Evolutionary conservation across 2,797 vertebrate species (phyloP).

Genomic region (Coccyzus lansbergi): DNA sequence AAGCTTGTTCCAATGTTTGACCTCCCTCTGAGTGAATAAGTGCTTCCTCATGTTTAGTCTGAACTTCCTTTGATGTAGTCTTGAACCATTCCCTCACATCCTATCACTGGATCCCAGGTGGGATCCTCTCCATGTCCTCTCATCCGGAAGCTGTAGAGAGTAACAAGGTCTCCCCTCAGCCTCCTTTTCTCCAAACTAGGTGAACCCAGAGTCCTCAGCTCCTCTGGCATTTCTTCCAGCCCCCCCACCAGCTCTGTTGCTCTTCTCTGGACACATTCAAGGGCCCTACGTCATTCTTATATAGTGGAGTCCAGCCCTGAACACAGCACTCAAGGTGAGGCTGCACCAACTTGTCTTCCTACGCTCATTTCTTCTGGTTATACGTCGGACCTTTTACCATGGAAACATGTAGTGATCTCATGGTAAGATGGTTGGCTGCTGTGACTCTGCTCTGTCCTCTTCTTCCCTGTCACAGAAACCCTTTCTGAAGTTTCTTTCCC

Average conservation of each 20-base stretch:
- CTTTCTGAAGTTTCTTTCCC: background rate
- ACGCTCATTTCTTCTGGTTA: background rate
- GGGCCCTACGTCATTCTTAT: background rate
- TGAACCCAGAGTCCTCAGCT: too few species aligned
- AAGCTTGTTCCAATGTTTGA: background rate
- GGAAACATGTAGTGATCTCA: background rate
- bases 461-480: background rate
- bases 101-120: background rate
- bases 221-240: too few species aligned
- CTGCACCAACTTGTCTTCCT: background rate
- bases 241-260: too few species aligned
- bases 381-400: background rate
- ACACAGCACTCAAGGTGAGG: background rate
- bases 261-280: too few species aligned
- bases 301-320: background rate
- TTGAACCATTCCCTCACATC: background rate
- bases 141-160: background rate
- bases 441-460: background rate
- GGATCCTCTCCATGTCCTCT: background rate
- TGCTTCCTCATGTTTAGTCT: background rate
- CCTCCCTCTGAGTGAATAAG: background rate
- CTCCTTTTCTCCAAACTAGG: too few species aligned
- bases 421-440: background rate
- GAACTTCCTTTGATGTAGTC: background rate
- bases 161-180: too few species aligned